phyloP scores from a whole-genome alignment of 2,113 vertebrate species.

The Dromiciops gliroides region DNA sequence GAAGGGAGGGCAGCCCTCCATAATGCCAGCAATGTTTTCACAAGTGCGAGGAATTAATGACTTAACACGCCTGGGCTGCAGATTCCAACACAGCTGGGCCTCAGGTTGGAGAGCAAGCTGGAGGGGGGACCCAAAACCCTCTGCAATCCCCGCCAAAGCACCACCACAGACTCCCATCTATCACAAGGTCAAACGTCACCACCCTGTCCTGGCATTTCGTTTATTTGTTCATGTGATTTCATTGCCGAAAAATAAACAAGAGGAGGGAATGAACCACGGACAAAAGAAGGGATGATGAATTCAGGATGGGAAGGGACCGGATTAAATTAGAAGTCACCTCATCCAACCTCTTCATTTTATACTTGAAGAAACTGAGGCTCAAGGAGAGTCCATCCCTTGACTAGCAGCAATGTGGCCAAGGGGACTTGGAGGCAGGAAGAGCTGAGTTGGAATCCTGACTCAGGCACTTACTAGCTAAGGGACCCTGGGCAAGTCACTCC shows the following conservation, averaged over 20 bases:
- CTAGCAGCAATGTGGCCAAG: not conserved
- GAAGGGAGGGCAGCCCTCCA: not conserved
- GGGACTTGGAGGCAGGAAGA: not conserved
- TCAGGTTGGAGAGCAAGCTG: not conserved
- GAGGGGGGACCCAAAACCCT: conserved; percentile 51
- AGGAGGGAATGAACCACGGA: not conserved
- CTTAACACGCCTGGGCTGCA: conserved; percentile 4
- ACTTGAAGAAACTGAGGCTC: too few relatives aligned
- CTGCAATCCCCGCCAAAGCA: conserved; percentile 51
- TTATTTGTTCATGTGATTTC: conserved; percentile 50
- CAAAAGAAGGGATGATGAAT: not conserved
- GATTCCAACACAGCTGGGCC: conserved; percentile 43
- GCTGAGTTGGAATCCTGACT: not conserved
- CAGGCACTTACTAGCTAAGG: not conserved
- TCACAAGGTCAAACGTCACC: conserved; percentile 33
- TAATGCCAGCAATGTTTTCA: conserved; percentile 56
- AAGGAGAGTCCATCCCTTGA: too few relatives aligned
- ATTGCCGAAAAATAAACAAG: conserved; percentile 58
- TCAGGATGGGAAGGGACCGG: too few relatives aligned
- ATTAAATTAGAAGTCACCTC: not conserved
- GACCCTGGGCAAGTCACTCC: not conserved
- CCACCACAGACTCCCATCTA: conserved; percentile 14
- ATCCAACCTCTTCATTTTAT: too few relatives aligned
- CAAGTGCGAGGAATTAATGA: conserved; percentile 78
- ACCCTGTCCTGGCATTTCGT: conserved; percentile 23